Percentiles rank a stretch among this genome's conserved stretches.
Conservation (phyloP, 2,113 vertebrate genomes). For the Ciconia maguari region DNA sequence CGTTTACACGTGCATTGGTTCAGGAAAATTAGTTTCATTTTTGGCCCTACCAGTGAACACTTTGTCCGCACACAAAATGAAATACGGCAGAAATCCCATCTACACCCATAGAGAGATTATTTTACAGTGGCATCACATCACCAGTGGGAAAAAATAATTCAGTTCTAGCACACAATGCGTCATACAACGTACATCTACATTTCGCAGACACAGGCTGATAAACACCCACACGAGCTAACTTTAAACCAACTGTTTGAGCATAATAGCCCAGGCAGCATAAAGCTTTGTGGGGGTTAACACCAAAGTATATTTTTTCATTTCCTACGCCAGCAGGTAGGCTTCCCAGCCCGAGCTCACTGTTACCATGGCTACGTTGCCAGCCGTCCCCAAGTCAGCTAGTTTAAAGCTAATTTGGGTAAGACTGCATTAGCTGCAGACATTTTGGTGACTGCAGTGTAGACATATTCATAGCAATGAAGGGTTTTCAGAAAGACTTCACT, state of each 20-base stretch:
- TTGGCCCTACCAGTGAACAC: background rate
- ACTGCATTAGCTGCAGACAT: background rate
- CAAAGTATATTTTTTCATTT: background rate
- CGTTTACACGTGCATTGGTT: background rate
- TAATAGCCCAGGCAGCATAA: background rate
- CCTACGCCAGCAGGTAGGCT: constrained; percentile 15
- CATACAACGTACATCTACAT: background rate
- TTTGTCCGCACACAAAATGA: background rate
- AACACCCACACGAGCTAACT: background rate
- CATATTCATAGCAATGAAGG: background rate
- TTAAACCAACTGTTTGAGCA: background rate
- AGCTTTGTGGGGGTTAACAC: background rate
- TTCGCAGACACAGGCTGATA: background rate
- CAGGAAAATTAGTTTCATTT: background rate
- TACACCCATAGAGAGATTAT: background rate
- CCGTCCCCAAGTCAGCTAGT: background rate
- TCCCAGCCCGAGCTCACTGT: background rate
- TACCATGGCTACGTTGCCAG: constrained; percentile 24
- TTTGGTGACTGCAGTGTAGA: background rate
- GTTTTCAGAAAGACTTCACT: background rate
- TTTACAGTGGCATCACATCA: background rate
- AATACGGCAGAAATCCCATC: background rate
- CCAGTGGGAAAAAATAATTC: background rate
- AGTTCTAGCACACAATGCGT: background rate
- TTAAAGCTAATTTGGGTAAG: constrained; percentile 24